A percentile compares a stretch with the other conserved stretches of the same genome.
phyloP scores from a whole-genome alignment of 1,140 invertebrate genomes.

The Akabosia matsudoensis region DNA sequence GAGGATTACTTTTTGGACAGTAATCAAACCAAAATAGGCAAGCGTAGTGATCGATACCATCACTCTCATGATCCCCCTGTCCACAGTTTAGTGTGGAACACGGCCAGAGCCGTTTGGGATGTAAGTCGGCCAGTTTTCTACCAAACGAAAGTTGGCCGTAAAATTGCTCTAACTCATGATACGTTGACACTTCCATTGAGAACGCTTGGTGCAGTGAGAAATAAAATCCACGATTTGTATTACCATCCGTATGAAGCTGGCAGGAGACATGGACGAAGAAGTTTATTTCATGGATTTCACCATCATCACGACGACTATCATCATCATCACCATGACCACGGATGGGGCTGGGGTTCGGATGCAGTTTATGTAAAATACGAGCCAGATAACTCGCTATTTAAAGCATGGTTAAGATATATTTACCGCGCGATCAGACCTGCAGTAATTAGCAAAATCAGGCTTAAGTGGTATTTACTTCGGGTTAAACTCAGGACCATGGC shows the following conservation, averaged over 20 bases:
- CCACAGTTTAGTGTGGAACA: background rate
- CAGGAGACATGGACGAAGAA: background rate
- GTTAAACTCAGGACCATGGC: background rate
- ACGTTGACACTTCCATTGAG: background rate
- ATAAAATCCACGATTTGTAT: background rate
- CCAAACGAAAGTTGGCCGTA: background rate
- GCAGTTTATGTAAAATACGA: background rate
- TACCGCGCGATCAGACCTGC: background rate
- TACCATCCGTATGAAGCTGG: background rate
- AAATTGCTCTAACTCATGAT: background rate
- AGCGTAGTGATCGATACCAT: background rate
- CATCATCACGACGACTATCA: background rate
- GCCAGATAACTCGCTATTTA: background rate
- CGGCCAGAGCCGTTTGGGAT: background rate
- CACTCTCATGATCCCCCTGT: background rate
- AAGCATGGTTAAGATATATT: background rate
- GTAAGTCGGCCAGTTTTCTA: constrained; percentile 2
- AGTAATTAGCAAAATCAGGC: background rate
- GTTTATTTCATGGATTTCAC: background rate
- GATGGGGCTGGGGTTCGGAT: background rate
- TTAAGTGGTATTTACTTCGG: background rate
- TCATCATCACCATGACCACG: background rate
- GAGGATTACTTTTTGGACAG: background rate
- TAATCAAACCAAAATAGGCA: background rate
- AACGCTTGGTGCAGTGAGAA: background rate